Conservation (phyloP, 2,113 vertebrate species). For the Ranitomeya variabilis region DNA sequence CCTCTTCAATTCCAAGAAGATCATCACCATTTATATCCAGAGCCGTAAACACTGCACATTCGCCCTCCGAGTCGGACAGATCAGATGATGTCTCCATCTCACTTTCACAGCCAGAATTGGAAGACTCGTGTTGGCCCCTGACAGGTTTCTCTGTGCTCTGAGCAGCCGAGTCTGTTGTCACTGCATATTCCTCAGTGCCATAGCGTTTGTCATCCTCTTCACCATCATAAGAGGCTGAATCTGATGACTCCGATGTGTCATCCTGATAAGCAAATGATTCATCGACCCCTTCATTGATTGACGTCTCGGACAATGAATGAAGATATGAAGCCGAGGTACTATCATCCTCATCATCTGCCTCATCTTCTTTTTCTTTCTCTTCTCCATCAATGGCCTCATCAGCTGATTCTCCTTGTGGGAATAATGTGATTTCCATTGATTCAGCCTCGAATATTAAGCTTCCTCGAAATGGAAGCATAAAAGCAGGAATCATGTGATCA, state of each 20-base stretch:
- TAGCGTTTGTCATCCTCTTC: conserved; percentile 86
- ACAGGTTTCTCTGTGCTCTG: conserved; percentile 37
- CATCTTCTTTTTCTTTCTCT: conserved; percentile 74
- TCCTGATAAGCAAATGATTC: conserved; percentile 92
- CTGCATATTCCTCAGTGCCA: conserved; percentile 83
- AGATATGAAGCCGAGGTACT: conserved; percentile 90
- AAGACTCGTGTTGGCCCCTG: conserved; percentile 57
- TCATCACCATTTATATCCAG: conserved; percentile 60
- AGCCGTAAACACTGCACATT: fast-evolving
- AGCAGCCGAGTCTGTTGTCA: conserved; percentile 55
- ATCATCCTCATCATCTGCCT: conserved; percentile 75
- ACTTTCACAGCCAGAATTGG: conserved; percentile 60
- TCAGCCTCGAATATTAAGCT: conserved; percentile 92
- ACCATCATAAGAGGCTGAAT: conserved; percentile 87
- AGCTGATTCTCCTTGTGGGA: conserved; percentile 72
- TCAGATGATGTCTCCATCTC: conserved; percentile 69
- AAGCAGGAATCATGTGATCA: conserved; percentile 87
- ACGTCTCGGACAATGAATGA: conserved; percentile 90
- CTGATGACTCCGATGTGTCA: conserved; percentile 88
- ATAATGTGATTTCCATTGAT: conserved; percentile 86
- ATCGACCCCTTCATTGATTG: conserved; percentile 87
- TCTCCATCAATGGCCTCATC: conserved; percentile 73
- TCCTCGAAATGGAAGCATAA: conserved; percentile 85
- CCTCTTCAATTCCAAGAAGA: background rate
- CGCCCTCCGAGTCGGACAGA: conserved; percentile 61